Evolutionary conservation across 2,888 invertebrate species (phyloP).

Genomic region (Ectemnius cavifrons): DNA sequence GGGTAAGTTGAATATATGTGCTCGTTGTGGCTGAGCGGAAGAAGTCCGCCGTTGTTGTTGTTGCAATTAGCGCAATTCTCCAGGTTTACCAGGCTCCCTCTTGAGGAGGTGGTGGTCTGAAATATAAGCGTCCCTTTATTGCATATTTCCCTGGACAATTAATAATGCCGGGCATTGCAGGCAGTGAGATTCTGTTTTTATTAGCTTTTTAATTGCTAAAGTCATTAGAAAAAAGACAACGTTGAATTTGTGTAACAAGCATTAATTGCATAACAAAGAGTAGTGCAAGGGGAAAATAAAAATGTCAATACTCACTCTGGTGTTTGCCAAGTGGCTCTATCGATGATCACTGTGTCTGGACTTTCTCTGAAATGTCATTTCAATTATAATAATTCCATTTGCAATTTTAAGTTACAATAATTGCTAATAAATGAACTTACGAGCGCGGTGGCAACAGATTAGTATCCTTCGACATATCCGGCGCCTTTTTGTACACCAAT

Average conservation of each 20-base stretch:
- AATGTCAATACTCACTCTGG: conserved; percentile 66
- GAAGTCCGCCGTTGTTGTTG: background rate
- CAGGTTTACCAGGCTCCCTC: conserved; percentile 68
- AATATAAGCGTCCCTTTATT: conserved; percentile 29
- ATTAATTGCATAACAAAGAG: too few relatives aligned
- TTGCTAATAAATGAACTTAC: conserved; percentile 56
- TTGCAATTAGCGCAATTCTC: background rate
- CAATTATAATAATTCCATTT: background rate
- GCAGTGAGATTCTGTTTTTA: too few relatives aligned
- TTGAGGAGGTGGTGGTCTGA: conserved; percentile 70
- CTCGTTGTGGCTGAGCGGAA: too few relatives aligned
- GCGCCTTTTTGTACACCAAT: conserved; percentile 76
- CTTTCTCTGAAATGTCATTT: conserved; percentile 62
- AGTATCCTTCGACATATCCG: conserved; percentile 52
- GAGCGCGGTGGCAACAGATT: conserved; percentile 64
- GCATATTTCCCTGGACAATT: too few relatives aligned
- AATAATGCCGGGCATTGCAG: too few relatives aligned
- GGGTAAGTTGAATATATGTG: too few relatives aligned
- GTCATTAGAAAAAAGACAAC: too few relatives aligned
- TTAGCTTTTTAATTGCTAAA: too few relatives aligned
- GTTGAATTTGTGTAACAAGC: too few relatives aligned
- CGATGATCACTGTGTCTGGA: conserved; percentile 68
- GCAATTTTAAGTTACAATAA: too few relatives aligned
- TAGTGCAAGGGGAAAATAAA: too few relatives aligned
- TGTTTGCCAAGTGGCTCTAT: conserved; percentile 71